These are phyloP conservation scores for Drosophila pallidifrons DNA, from an alignment of 1,140 invertebrate genomes.

Conservation along the genomic window DNA sequence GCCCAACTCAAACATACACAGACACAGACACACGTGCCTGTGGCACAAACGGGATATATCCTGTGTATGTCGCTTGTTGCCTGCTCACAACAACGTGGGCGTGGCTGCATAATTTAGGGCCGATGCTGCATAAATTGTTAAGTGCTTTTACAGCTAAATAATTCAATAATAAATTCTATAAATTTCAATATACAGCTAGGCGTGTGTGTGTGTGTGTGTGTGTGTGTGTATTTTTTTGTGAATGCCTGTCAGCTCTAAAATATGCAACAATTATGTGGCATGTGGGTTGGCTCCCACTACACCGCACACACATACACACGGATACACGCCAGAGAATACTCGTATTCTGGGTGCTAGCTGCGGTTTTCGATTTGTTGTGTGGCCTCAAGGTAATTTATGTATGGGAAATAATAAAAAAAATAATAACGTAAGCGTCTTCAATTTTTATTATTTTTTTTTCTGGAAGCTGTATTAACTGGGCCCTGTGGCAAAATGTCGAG, in stretches of 20 bases:
- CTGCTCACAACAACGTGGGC: background rate
- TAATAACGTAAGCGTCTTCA: slow-evolving; percentile 63
- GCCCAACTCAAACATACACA: slow-evolving; percentile 35
- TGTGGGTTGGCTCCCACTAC: slow-evolving; percentile 8
- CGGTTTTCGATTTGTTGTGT: slow-evolving; percentile 55
- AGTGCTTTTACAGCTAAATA: slow-evolving; percentile 70
- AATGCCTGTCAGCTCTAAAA: slow-evolving; percentile 59
- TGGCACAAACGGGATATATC: slow-evolving; percentile 5
- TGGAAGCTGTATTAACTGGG: slow-evolving; percentile 16
- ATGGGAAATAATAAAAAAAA: slow-evolving; percentile 70
- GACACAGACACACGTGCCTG: slow-evolving; percentile 7
- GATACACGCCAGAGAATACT: background rate
- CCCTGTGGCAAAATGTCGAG: background rate
- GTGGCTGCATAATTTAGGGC: slow-evolving; percentile 69
- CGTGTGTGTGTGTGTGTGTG: slow-evolving; percentile 19
- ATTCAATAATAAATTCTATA: slow-evolving; percentile 77
- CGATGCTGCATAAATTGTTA: slow-evolving; percentile 77
- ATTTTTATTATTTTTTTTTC: slow-evolving; percentile 15
- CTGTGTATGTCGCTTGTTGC: background rate
- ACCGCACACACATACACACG: background rate
- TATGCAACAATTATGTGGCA: slow-evolving; percentile 76
- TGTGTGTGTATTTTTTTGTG: slow-evolving; percentile 51
- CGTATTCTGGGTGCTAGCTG: slow-evolving; percentile 17
- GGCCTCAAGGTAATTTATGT: slow-evolving; percentile 72
- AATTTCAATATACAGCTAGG: slow-evolving; percentile 36